phyloP scores from a whole-genome alignment of 2,888 invertebrate species.

The Lobophora halterata region DNA sequence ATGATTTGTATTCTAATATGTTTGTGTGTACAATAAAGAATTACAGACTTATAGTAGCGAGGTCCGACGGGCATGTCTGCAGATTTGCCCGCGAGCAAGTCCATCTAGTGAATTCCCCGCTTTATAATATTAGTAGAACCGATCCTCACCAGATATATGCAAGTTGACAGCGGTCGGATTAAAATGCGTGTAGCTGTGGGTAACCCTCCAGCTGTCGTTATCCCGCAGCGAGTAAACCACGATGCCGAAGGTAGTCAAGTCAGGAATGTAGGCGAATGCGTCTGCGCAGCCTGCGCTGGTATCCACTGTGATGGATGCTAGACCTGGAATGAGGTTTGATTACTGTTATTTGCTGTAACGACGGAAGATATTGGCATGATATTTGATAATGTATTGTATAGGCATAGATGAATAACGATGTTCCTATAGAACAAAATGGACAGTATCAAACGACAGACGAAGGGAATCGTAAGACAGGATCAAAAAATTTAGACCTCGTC shows the following conservation, averaged over 20 bases:
- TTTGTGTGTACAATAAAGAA: no score
- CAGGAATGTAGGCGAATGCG: slow-evolving; percentile 87
- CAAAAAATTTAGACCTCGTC: no score
- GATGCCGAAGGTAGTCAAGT: slow-evolving; percentile 82
- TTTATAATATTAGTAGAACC: no score
- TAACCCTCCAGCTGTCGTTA: slow-evolving; percentile 85
- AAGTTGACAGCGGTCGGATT: slow-evolving; percentile 86
- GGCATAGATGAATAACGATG: no score
- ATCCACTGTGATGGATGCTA: slow-evolving; percentile 87
- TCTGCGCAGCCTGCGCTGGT: slow-evolving; percentile 81
- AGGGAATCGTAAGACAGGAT: no score
- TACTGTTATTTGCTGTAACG: no score
- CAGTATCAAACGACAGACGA: no score
- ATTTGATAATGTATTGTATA: background rate
- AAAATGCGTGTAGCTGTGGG: slow-evolving; percentile 87
- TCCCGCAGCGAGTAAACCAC: slow-evolving; percentile 81
- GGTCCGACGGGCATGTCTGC: no score
- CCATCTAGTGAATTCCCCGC: no score
- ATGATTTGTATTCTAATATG: no score
- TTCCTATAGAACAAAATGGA: no score
- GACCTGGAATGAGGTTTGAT: slow-evolving; percentile 66
- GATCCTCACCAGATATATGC: slow-evolving; percentile 81
- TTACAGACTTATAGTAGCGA: no score
- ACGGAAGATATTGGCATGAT: background rate
- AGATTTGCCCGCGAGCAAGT: background rate